Evolutionary conservation across 2,888 invertebrate species (phyloP).

Genomic region (Aphrophora alni): DNA sequence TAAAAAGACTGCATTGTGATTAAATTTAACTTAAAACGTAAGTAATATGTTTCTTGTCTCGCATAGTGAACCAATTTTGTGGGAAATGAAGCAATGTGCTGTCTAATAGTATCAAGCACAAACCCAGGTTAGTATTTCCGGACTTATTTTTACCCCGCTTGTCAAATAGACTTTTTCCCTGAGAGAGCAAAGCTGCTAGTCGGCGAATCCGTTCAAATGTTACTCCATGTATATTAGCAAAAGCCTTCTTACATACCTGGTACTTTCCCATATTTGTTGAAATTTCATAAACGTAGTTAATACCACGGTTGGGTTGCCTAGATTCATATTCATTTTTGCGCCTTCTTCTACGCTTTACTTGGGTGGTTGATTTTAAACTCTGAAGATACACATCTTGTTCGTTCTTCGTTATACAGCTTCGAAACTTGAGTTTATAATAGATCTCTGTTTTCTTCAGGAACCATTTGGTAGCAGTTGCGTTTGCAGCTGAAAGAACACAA

Average conservation of each 20-base stretch:
- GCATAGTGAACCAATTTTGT: not conserved
- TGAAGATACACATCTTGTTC: too few species aligned
- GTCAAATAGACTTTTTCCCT: not conserved
- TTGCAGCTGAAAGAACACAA: too few species aligned
- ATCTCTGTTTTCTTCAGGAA: too few species aligned
- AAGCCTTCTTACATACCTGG: not conserved
- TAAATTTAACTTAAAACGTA: not conserved
- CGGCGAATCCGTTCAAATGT: not conserved
- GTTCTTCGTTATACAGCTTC: too few species aligned
- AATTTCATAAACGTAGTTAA: too few species aligned
- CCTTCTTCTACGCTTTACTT: too few species aligned
- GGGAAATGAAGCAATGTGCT: slow-evolving; percentile 11
- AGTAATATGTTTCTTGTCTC: not conserved
- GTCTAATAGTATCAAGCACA: not conserved
- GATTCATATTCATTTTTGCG: too few species aligned
- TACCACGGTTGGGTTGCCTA: too few species aligned
- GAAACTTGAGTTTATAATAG: too few species aligned
- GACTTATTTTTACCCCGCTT: slow-evolving; percentile 10
- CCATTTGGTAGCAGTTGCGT: too few species aligned
- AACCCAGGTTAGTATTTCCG: not conserved
- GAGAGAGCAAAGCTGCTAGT: not conserved
- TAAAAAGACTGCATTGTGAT: not conserved
- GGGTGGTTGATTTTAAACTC: too few species aligned
- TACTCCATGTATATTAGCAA: not conserved
- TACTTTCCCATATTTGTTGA: too few species aligned